These are phyloP conservation scores for Anoura caudifer DNA, from an alignment of 2,113 vertebrate species.

Conservation along the genomic window DNA sequence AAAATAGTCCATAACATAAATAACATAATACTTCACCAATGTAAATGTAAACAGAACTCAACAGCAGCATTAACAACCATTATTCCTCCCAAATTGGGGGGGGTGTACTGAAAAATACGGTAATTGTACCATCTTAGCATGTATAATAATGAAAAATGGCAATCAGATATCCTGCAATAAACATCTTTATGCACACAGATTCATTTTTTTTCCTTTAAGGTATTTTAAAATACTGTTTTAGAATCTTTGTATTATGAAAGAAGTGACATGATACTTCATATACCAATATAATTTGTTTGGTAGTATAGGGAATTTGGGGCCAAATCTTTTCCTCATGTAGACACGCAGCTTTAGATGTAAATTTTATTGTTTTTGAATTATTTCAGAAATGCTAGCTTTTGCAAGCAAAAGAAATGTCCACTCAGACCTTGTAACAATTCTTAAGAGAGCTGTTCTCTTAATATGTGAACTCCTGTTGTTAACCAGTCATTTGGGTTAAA, in stretches of 20 bases:
- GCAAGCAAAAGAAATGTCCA: background rate
- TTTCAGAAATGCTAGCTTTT: background rate
- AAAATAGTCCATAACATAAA: no score
- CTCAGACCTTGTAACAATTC: background rate
- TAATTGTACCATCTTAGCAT: background rate
- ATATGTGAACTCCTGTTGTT: background rate
- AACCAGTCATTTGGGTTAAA: background rate
- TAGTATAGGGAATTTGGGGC: background rate
- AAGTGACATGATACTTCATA: background rate
- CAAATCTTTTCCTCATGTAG: background rate
- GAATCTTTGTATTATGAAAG: background rate
- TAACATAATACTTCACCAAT: no score
- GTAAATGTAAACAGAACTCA: no score
- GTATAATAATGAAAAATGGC: background rate
- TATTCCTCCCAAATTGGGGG: no score
- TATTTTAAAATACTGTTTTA: background rate
- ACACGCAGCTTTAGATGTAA: background rate
- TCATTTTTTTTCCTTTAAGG: background rate
- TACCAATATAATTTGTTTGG: background rate
- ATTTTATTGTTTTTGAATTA: background rate
- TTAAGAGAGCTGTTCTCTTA: background rate
- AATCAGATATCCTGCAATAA: background rate
- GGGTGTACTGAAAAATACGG: no score
- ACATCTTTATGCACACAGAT: background rate
- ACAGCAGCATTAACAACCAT: no score